These are phyloP conservation scores for Acanthurus tractus DNA, from an alignment of 2,797 vertebrate species.

Conservation along the genomic window DNA sequence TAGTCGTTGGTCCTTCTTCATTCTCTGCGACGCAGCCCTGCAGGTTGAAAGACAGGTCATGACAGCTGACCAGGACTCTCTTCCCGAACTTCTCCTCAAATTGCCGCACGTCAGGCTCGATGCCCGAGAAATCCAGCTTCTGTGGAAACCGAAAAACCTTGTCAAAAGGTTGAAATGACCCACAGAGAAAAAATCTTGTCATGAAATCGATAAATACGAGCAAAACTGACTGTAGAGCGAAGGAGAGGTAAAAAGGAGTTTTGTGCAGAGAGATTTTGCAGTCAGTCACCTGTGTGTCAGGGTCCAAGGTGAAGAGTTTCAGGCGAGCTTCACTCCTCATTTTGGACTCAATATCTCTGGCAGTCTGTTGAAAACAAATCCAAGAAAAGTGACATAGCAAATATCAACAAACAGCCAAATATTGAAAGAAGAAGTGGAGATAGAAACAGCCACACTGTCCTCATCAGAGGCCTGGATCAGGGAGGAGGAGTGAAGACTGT, in stretches of 20 bases:
- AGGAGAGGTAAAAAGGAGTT: not conserved
- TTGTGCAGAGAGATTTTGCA: not conserved
- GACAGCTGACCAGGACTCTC: slow-evolving; percentile 93
- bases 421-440: not conserved
- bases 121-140: slow-evolving; percentile 94
- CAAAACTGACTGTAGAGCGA: not conserved
- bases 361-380: slow-evolving; percentile 83
- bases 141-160: slow-evolving; percentile 65
- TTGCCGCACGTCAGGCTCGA: slow-evolving; percentile 93
- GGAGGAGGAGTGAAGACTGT: not conserved
- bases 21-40: slow-evolving; percentile 96
- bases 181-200: not conserved
- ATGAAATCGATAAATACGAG: not conserved
- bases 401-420: not conserved
- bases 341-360: slow-evolving; percentile 94
- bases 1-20: slow-evolving; percentile 95
- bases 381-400: not conserved
- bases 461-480: not conserved
- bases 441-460: not conserved
- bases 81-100: slow-evolving; percentile 98
- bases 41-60: slow-evolving; percentile 95
- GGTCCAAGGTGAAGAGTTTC: slow-evolving; percentile 95
- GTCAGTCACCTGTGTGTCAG: slow-evolving; percentile 93
- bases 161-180: not conserved
- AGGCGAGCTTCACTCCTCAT: slow-evolving; percentile 93